Base-by-base conservation (phyloP, 2,888 invertebrate genomes). In the Limnephilus lunatus region DNA sequence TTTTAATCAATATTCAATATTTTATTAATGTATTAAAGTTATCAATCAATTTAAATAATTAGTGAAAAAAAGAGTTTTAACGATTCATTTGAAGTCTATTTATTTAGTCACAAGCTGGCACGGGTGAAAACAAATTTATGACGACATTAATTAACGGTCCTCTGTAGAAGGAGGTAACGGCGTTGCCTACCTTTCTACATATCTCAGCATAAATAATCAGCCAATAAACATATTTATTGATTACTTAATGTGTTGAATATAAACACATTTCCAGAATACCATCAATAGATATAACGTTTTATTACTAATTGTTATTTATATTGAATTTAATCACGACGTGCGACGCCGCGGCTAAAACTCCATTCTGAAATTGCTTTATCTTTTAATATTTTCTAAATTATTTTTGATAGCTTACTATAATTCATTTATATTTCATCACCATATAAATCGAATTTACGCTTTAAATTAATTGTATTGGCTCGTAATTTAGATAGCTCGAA, bases 301-400 rank as follows among this genome's bases (percentile, higher is more conserved):
- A 85, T 44, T 85, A 85, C 85, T 91, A 91, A 91, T 85, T 91
- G 91, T 91, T 91, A 91, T 91, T 91, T 91, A 91, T 91, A 91
- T 85, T 85, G 35, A 85, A 80, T 85, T 91, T 91, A 68, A 68
- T 80, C 89, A 44, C 25, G 68, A 68, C 68, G 25, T 25, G 7
- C 68, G 89, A 68, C 25, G 32, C 68, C 30, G 25, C 32, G 68
- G 25, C 68, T 89, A 80, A 81, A 89, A 89, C 89, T 89, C 30
- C 35, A 89, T 89, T 89, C 68, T 0, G 3, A 80, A 53, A 80
- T 89, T 89, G n/a, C 68, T 80, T 32, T 89, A 89, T 86, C 31
- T 48, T 86, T 86, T 48, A 86, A 89, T 89, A 89, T 89, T 89
- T 89, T 68, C 53, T 68, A 80, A 89, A 89, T 89, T 80, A 89